Base-by-base conservation (phyloP, 2,888 invertebrate species). In the Hecatera dysodea region DNA sequence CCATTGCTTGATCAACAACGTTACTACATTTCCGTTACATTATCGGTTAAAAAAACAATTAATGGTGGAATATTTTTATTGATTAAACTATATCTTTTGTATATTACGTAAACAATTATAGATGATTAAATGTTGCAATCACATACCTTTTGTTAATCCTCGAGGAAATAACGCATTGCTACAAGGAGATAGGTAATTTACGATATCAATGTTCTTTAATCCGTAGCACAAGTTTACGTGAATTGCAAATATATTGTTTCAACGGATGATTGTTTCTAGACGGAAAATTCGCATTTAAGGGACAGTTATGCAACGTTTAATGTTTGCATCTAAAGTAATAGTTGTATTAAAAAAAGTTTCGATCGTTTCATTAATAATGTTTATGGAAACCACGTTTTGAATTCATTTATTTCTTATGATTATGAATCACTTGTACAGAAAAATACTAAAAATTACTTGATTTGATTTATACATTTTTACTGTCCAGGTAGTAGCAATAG, bases 1-100 rank as follows among this genome's bases (percentile, higher is more conserved):
- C 19, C 5, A 50, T 29, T 70, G 69, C 29, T 50, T 36, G 9
- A n/a, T 17, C 19, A 29, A 42, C 11, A 17, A 36, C 59, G 27
- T 27, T 27, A 7, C 15, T 19, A 44, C 42, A 44, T 52, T 75
- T 75, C 22, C 56, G 7, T 12, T 27, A 29, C 36, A 8, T 53
- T 62, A 76, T 59, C 75, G n/a, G 0, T 64, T 2, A 46, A 50
- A 50, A 39, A 46, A 61, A 50, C 19, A 33, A 62, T 59, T 46
- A 7, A 46, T 46, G 59, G 55, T 68, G 81, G 77, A 81, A 81
- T 56, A 4, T 33, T 77, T 80, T 68, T 64, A 50, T 44, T 27
- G 29, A 22, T 53, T 27, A n/a, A 9, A 27, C 33, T 19, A 60
- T 60, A 76, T 81, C 59, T 33, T 33, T 52, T 7, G 12, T 42